Base-by-base conservation (phyloP, 2,888 invertebrate species). In the Euphydryas editha region DNA sequence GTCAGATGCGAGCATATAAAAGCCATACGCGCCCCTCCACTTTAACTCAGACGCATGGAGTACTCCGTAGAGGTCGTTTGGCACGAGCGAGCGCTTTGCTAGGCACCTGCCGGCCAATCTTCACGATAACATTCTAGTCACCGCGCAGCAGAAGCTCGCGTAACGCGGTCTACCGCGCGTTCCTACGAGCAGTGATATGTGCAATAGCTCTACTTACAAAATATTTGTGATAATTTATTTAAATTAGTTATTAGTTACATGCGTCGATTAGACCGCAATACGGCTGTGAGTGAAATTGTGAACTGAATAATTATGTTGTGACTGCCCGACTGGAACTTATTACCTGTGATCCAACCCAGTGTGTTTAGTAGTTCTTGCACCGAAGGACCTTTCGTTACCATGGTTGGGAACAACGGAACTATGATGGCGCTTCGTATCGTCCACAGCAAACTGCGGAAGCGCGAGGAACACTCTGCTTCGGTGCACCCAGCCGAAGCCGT, bases 371-470 rank as follows among this genome's bases (percentile, higher is more conserved):
- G 86, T 88, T 88, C 87, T 90, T 90, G 86, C 85, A 85, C 87
- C 73, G 82, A 85, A 81, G 86, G 81, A 84, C 84, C 85, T 72
- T 86, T 88, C 76, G 78, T 80, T 84, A 95, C 94, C 84, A 96
- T 97, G 96, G 96, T 97, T 90, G 96, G 96, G 90, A 96, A 95
- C 93, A 96, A 96, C 93, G 96, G 96, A 89, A 96, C 96, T 86
- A 95, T 97, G 95, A 96, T 96, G 93, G 96, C 97, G 89, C 96
- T 97, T 89, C 97, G 97, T 93, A 95, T 97, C 95, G 97, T 97
- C 93, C 96, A 96, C 95, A 97, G 96, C 93, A 97, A 97, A 94
- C 94, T 97, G 93, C 94, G 96, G 83, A 97, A 97, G 93, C 95
- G 97, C 78, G 97, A 97, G 90, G 97, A 96, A 85, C 95, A 95